Conservation (phyloP, 1,140 invertebrate genomes). For the Battus philenor region DNA sequence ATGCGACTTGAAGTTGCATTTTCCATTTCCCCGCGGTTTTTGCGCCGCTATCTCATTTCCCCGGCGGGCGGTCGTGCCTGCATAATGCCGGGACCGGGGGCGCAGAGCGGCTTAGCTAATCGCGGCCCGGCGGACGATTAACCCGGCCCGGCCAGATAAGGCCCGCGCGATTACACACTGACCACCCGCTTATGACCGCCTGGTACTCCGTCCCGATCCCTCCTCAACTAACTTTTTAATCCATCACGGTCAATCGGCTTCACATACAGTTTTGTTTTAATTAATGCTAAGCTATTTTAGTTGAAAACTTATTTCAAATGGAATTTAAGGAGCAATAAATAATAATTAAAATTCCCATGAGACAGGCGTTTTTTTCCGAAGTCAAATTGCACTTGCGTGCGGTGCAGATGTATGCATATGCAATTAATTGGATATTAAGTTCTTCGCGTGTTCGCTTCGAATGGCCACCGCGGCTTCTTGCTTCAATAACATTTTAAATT, state of each 20-base stretch:
- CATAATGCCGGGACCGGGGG: conserved; percentile 53
- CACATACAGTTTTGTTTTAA: too few relatives aligned
- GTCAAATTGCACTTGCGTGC: too few relatives aligned
- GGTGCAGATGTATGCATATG: too few relatives aligned
- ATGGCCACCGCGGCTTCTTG: too few relatives aligned
- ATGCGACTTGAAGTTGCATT: conserved; percentile 30
- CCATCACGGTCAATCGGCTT: conserved; percentile 8
- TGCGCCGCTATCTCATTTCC: conserved; percentile 29
- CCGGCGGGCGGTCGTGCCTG: conserved; percentile 50
- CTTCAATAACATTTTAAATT: too few relatives aligned
- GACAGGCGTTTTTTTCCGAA: too few relatives aligned
- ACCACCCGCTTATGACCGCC: conserved; percentile 45
- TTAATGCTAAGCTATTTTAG: too few relatives aligned
- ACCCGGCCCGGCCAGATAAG: conserved; percentile 51
- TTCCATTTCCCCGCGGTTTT: conserved; percentile 27
- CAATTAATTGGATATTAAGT: too few relatives aligned
- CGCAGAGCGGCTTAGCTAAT: conserved; percentile 63
- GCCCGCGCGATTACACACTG: conserved; percentile 63
- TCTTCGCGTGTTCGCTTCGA: too few relatives aligned
- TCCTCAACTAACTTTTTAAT: conserved; percentile 23
- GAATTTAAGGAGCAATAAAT: too few relatives aligned
- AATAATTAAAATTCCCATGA: too few relatives aligned
- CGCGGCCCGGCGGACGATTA: conserved; percentile 56
- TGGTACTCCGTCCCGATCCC: conserved; percentile 38
- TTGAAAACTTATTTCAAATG: too few relatives aligned